Evolutionary conservation across 2,113 vertebrate genomes (phyloP).

Genomic region (Xiphophorus hellerii): DNA sequence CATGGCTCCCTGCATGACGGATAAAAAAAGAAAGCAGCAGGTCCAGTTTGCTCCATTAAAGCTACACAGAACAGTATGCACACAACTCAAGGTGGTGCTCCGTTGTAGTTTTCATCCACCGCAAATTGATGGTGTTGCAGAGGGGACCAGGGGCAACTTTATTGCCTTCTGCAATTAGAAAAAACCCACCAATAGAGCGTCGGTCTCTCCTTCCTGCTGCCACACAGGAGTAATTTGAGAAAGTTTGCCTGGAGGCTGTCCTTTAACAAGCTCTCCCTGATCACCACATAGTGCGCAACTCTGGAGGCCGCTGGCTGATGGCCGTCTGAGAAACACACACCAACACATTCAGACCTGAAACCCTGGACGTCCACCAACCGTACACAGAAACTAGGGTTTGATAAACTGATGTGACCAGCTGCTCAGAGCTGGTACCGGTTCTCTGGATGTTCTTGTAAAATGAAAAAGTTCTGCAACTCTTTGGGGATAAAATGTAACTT

Average conservation of each 20-base stretch:
- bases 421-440: not conserved
- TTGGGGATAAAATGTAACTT: not conserved
- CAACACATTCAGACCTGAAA: slow-evolving; percentile 32
- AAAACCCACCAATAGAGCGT: slow-evolving; percentile 47
- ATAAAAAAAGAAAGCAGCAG: not conserved
- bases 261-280: slow-evolving; percentile 68
- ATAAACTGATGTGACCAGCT: not conserved
- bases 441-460: not conserved
- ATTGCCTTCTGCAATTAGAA: slow-evolving; percentile 64
- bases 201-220: slow-evolving; percentile 35
- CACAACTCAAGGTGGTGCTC: slow-evolving; percentile 30
- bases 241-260: slow-evolving; percentile 60
- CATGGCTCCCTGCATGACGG: slow-evolving; percentile 19
- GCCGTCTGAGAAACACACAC: slow-evolving; percentile 60
- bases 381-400: not conserved
- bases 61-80: slow-evolving; percentile 39
- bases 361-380: slow-evolving; percentile 1
- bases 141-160: slow-evolving; percentile 15
- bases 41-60: slow-evolving; percentile 19
- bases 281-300: slow-evolving; percentile 31
- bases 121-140: slow-evolving; percentile 27
- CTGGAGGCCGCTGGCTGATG: slow-evolving; percentile 62
- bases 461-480: not conserved
- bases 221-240: slow-evolving; percentile 65
- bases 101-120: slow-evolving; percentile 51